Evolutionary conservation across 2,888 invertebrate genomes (phyloP).

Genomic region (Lepidocyrtinus sp.): DNA sequence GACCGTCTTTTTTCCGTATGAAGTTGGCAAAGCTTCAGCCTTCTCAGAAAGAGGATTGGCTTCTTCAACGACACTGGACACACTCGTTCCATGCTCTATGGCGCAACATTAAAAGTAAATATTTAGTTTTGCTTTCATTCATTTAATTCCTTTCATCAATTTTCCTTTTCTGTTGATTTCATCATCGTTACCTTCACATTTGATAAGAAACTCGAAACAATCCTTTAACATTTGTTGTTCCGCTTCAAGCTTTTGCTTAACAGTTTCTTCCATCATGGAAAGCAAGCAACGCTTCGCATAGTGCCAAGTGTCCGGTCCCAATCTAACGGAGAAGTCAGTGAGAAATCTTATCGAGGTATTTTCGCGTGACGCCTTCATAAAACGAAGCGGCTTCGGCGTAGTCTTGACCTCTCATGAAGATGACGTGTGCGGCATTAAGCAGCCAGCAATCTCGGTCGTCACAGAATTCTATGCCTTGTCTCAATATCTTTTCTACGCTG

Average conservation of each 20-base stretch:
- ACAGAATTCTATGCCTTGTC: constrained; percentile 97
- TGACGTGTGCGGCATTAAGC: constrained; percentile 96
- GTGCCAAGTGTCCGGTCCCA: constrained; percentile 97
- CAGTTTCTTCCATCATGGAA: constrained; percentile 89
- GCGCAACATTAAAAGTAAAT: background rate
- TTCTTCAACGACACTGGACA: constrained; percentile 54
- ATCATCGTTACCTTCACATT: constrained; percentile 90
- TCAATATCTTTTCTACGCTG: constrained; percentile 96
- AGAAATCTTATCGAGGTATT: constrained; percentile 72
- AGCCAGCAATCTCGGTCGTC: constrained; percentile 98
- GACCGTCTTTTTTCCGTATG: constrained; percentile 50
- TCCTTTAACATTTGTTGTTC: constrained; percentile 89
- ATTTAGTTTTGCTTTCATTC: too few relatives aligned
- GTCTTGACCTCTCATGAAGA: constrained; percentile 99
- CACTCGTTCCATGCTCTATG: constrained; percentile 42
- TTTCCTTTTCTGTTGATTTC: too few relatives aligned
- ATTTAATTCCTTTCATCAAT: too few relatives aligned
- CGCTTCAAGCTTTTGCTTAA: constrained; percentile 90
- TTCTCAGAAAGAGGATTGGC: constrained; percentile 23
- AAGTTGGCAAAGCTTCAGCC: constrained; percentile 24
- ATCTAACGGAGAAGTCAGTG: constrained; percentile 92
- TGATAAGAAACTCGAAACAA: constrained; percentile 89
- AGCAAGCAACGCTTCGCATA: constrained; percentile 96
- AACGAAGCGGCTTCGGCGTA: constrained; percentile 98
- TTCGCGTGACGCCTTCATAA: constrained; percentile 81